Evolutionary conservation across 2,888 invertebrate species (phyloP).

Genomic region (Chesias legatella): DNA sequence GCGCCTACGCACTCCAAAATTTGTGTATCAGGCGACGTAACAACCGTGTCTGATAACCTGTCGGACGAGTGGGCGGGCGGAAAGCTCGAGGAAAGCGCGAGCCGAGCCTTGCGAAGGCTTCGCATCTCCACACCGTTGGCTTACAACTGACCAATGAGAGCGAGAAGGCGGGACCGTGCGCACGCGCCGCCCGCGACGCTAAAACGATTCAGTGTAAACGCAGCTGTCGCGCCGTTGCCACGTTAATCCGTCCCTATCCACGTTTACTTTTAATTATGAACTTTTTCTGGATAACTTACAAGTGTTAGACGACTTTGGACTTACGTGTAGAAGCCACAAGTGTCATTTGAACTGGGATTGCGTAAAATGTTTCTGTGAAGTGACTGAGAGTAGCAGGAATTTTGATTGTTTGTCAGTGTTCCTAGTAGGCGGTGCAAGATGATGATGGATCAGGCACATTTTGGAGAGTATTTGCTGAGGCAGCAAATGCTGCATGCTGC

Average conservation of each 20-base stretch:
- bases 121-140: slow-evolving; percentile 54
- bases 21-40: slow-evolving; percentile 51
- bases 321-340: slow-evolving; percentile 28
- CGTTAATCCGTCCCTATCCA: slow-evolving; percentile 40
- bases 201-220: slow-evolving; percentile 61
- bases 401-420: slow-evolving; percentile 37
- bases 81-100: slow-evolving; percentile 56
- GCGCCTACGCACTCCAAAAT: slow-evolving; percentile 59
- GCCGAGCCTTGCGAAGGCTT: slow-evolving; percentile 48
- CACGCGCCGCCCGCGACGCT: slow-evolving; percentile 65
- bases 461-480: slow-evolving; percentile 72
- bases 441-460: slow-evolving; percentile 78
- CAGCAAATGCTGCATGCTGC: slow-evolving; percentile 76
- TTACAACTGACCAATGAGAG: slow-evolving; percentile 48
- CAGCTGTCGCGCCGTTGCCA: slow-evolving; percentile 62
- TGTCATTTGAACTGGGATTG: slow-evolving; percentile 32
- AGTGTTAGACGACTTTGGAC: slow-evolving; percentile 34
- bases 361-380: slow-evolving; percentile 61
- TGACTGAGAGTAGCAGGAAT: slow-evolving; percentile 44
- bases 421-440: slow-evolving; percentile 42
- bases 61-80: slow-evolving; percentile 62
- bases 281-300: slow-evolving; percentile 53
- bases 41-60: slow-evolving; percentile 58
- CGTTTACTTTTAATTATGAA: slow-evolving; percentile 58
- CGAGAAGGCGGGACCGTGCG: slow-evolving; percentile 59